Conservation (phyloP, 1,140 invertebrate species). For the Diachasmimorpha longicaudata region DNA sequence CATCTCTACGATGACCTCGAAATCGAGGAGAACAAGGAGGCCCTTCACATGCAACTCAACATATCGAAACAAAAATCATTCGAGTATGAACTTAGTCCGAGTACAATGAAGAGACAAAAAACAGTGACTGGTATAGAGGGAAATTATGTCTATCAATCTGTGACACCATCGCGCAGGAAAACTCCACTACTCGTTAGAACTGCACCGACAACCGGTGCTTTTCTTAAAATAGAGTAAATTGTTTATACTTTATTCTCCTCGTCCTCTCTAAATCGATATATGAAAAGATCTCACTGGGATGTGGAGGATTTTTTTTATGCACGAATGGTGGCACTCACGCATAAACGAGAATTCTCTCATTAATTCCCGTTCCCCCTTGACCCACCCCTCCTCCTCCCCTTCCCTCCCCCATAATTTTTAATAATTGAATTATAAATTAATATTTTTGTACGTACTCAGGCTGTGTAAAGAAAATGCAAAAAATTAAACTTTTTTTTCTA, state of each 20-base stretch:
- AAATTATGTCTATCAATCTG: slow-evolving; percentile 60
- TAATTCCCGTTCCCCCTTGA: not conserved
- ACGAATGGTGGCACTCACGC: not conserved
- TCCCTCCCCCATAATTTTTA: not conserved
- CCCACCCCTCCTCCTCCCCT: not conserved
- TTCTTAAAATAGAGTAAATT: slow-evolving; percentile 54
- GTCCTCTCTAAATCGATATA: not conserved
- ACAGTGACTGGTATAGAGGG: slow-evolving; percentile 52
- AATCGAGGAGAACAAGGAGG: slow-evolving; percentile 62
- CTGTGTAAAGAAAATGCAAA: slow-evolving; percentile 21
- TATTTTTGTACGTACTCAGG: slow-evolving; percentile 14
- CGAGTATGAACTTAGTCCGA: slow-evolving; percentile 49
- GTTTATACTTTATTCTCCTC: not conserved
- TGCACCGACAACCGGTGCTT: slow-evolving; percentile 41
- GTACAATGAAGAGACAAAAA: slow-evolving; percentile 51
- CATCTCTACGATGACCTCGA: slow-evolving; percentile 65
- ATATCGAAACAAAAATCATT: slow-evolving; percentile 45
- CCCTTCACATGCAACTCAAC: slow-evolving; percentile 57
- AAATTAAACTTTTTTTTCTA: not conserved
- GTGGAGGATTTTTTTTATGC: not conserved
- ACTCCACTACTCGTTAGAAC: slow-evolving; percentile 50
- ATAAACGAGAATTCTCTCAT: not conserved
- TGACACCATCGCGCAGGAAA: slow-evolving; percentile 54
- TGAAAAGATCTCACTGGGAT: not conserved
- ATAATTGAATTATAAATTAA: slow-evolving; percentile 5